These are phyloP conservation scores for Ephydatia muelleri DNA, from an alignment of 37 sponge, comb jelly and placozoan species.

Conservation along the genomic window DNA sequence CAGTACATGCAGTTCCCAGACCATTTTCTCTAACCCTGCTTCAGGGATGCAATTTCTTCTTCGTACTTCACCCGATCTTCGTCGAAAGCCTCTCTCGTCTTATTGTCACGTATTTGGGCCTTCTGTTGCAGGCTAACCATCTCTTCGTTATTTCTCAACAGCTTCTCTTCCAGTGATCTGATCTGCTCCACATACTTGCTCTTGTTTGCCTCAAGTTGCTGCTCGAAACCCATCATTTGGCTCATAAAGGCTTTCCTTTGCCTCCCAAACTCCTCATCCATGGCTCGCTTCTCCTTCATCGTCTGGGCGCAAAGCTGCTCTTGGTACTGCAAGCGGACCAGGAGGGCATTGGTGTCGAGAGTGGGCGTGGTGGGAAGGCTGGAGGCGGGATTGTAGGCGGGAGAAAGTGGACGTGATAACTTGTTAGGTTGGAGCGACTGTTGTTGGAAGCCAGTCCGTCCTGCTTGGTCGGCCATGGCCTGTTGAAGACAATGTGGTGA, in stretches of 20 bases:
- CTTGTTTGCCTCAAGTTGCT: constrained; percentile 2
- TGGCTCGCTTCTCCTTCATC: constrained; percentile 37
- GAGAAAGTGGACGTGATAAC: neutral
- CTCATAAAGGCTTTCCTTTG: constrained; percentile 80
- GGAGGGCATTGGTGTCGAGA: neutral
- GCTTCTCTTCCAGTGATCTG: constrained; percentile 4
- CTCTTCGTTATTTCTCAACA: constrained; percentile 32
- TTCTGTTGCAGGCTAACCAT: neutral
- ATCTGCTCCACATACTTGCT: constrained; percentile 6
- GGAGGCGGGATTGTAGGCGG: neutral
- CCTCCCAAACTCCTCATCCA: constrained; percentile 80
- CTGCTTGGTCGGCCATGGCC: too few relatives aligned
- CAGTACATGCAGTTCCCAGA: neutral
- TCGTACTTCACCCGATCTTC: constrained; percentile 55
- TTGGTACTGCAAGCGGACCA: constrained; percentile 12
- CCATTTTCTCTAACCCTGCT: neutral
- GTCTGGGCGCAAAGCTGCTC: constrained; percentile 17
- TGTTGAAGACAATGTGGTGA: too few relatives aligned
- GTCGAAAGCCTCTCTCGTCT: constrained; percentile 52
- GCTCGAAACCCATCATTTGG: constrained; percentile 56
- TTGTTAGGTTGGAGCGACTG: too few relatives aligned
- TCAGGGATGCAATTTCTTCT: constrained; percentile 69
- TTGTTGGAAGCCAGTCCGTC: too few relatives aligned
- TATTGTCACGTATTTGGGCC: constrained; percentile 2
- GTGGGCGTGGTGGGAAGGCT: neutral